Evolutionary conservation across 2,113 vertebrate species (phyloP), one percentile per base, ranked within the genome.

Genomic region (Sarotherodon lohbergeri): DNA sequence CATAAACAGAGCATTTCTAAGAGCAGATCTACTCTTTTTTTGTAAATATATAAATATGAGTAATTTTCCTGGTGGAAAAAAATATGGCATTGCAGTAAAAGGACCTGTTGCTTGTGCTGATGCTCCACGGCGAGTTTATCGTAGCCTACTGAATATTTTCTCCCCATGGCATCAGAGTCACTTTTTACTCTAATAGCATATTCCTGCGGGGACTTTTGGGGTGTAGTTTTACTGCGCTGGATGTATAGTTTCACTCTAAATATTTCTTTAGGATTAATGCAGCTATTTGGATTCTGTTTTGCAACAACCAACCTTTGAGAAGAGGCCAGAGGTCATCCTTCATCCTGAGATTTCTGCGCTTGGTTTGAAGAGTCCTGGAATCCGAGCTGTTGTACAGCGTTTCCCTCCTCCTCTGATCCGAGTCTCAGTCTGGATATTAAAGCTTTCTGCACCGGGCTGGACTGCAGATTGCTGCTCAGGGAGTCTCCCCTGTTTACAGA

Each of bases 251-350:
- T 82, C 22, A 54, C 55, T 80, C 11, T 76, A 89, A 87, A 88
- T 84, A 68, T 82, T 83, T 80, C 68, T 85, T 86, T 41, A 85
- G 46, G 84, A 71, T 88, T 76, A 24, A 56, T 76, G 87, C 86
- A 46, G 79, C 52, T 71, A 55, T 83, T 29, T 78, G 52, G 59
- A 9, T 82, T 83, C 32, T 81, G 16, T 83, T 87, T 56, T 82
- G 89, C 22, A 83, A 66, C 50, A 85, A 83, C 32, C 57, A n/a
- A 71, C 54, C 83, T 90, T 59, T 87, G 84, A 68, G 83, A 83
- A 59, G 81, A 82, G 83, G 86, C 84, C 92, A 93, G 86, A 89
- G 93, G 90, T 93, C 88, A 90, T 88, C 80, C 76, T 90, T 95
- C 88, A 88, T 61, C 84, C 86, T 86, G 83, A 46, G 56, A 79